A percentile compares a stretch with the other conserved stretches of the same genome.
These are phyloP conservation scores for Helleia helle DNA, from an alignment of 2,888 invertebrate species.

Conservation along the genomic window DNA sequence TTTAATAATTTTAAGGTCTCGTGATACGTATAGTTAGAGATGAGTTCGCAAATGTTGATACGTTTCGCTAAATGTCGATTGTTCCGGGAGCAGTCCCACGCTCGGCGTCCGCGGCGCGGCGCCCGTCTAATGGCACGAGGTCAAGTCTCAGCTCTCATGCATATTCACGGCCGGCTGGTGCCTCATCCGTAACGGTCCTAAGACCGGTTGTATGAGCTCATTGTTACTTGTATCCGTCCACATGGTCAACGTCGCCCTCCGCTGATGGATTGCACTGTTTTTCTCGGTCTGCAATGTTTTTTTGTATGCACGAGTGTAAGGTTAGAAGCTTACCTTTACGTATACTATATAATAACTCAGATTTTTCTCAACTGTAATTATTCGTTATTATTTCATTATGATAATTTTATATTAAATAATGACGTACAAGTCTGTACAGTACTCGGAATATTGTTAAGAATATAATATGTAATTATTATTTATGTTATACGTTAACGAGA, in stretches of 20 bases:
- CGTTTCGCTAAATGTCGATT: slow-evolving; percentile 37
- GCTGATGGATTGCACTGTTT: slow-evolving; percentile 20
- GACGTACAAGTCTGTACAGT: no score
- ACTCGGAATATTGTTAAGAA: no score
- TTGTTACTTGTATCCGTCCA: slow-evolving; percentile 57
- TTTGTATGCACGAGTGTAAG: no score
- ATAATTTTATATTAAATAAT: no score
- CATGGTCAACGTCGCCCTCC: slow-evolving; percentile 31
- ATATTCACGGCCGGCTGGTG: slow-evolving; percentile 59
- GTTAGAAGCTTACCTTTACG: no score
- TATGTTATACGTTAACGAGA: no score
- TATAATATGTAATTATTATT: no score
- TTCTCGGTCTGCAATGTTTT: slow-evolving; percentile 6
- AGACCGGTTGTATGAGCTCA: slow-evolving; percentile 62
- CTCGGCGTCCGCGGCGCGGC: slow-evolving; percentile 46
- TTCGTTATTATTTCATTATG: no score
- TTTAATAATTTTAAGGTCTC: no score
- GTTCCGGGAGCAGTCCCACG: slow-evolving; percentile 51
- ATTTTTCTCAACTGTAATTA: no score
- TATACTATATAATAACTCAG: no score
- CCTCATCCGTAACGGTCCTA: slow-evolving; percentile 69
- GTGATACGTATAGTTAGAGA: background rate
- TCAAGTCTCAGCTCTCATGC: slow-evolving; percentile 67
- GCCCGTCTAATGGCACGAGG: slow-evolving; percentile 67
- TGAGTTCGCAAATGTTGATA: slow-evolving; percentile 1